Base-by-base conservation (phyloP, 1,140 invertebrate genomes). In the Brachionus rubens region DNA sequence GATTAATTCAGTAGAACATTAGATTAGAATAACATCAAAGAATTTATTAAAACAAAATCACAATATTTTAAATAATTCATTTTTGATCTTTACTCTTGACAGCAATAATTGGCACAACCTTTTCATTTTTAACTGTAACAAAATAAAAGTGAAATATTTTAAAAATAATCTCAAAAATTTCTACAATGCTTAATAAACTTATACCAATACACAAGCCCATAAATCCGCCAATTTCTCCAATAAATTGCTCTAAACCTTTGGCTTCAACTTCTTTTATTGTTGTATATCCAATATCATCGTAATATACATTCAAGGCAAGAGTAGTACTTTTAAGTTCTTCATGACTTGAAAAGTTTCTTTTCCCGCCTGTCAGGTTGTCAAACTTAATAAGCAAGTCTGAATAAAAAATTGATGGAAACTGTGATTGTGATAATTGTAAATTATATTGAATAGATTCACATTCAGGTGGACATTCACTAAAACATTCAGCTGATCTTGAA, bases 381-480 rank as follows among this genome's bases (percentile, higher is more conserved):
- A 33, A 33, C 3, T 33, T 33, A 9, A 59, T 59, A 10, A 59
- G 30, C 0, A 59, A 6, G 19, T 59, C 36, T 12, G 54, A 26
- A 10, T 59, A 59, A 36, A 36, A 33, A 12, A 30, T 16, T 1
- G 28, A 6, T 7, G 54, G 54, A 59, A 59, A 59, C 9, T 59
- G 4, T 10, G 30, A 16, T 9, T 36, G 33, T 36, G 36, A 59
- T 36, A 33, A 16, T 16, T 16, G 30, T 14, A 59, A 59, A 16
- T 59, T 59, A 33, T 70, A 70, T 4, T 70, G 26, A 19, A 26
- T 40, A n/a, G 65, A 48, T 14, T 43, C 10, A 33, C 65, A 70
- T 47, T 70, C 65, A n/a, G 36, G 10, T 10, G 65, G 65, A 50
- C 65, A 70, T 14, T 10, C 3, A n/a, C 12, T 3, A 16, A 24